These are phyloP conservation scores for Chromobotia macracanthus DNA, from an alignment of 2,797 vertebrate species.

Conservation along the genomic window DNA sequence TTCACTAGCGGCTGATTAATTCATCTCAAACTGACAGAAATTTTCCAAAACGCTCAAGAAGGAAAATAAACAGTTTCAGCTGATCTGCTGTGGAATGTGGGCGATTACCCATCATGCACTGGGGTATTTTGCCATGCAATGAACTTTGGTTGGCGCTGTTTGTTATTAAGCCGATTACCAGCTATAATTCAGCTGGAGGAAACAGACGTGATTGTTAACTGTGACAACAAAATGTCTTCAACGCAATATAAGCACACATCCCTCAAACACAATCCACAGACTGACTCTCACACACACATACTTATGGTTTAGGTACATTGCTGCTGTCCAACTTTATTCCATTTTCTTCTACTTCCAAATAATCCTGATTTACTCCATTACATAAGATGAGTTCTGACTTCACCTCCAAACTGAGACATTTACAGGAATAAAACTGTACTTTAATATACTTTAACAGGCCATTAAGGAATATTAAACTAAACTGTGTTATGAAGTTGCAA, in stretches of 20 bases:
- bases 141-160: slow-evolving; percentile 49
- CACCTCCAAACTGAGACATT: not conserved
- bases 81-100: slow-evolving; percentile 49
- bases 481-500: not conserved
- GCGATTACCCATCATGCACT: slow-evolving; percentile 38
- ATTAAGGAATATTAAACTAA: not conserved
- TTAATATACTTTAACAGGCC: not conserved
- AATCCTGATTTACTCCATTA: not conserved
- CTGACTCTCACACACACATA: slow-evolving; percentile 1
- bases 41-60: not conserved
- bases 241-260: slow-evolving; percentile 5
- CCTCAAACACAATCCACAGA: not conserved
- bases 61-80: slow-evolving; percentile 26
- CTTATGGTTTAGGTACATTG: not conserved
- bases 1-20: not conserved
- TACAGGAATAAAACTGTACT: no score
- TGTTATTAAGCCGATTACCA: slow-evolving; percentile 73
- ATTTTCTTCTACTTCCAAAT: not conserved
- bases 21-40: not conserved
- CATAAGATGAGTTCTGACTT: not conserved
- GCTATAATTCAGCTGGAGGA: slow-evolving; percentile 17
- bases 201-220: slow-evolving; percentile 18
- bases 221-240: not conserved
- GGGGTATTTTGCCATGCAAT: slow-evolving; percentile 61
- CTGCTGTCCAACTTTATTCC: not conserved